Evolutionary conservation across 1,140 invertebrate genomes (phyloP).

Genomic region (Lamellibrachia luymesi): DNA sequence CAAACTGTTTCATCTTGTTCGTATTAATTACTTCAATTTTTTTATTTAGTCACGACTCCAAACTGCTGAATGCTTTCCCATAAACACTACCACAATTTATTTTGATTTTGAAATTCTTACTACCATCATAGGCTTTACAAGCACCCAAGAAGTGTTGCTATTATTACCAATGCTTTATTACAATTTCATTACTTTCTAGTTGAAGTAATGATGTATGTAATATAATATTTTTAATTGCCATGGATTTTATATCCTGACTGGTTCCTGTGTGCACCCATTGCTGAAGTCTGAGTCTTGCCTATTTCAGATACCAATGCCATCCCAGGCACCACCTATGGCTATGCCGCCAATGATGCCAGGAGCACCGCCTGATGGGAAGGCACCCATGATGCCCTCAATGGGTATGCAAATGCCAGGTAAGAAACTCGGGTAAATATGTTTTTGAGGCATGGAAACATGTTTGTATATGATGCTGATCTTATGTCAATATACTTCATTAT

Average conservation of each 20-base stretch:
- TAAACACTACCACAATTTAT: no score
- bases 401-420: not conserved
- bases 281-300: not conserved
- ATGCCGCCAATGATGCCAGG: not conserved
- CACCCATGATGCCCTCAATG: not conserved
- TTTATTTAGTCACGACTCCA: no score
- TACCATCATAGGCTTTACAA: no score
- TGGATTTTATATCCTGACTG: no score
- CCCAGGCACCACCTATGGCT: not conserved
- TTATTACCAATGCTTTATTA: no score
- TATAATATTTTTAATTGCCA: no score
- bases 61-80: no score
- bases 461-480: not conserved
- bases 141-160: no score
- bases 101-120: no score
- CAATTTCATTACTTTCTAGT: no score
- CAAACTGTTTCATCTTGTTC: not conserved
- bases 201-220: no score
- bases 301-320: not conserved
- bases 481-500: no score
- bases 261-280: not conserved
- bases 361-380: not conserved
- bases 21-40: not conserved
- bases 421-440: not conserved
- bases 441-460: not conserved